Conservation (phyloP, 64 coral and sea anemone genomes). For the Acropora tenuis region DNA sequence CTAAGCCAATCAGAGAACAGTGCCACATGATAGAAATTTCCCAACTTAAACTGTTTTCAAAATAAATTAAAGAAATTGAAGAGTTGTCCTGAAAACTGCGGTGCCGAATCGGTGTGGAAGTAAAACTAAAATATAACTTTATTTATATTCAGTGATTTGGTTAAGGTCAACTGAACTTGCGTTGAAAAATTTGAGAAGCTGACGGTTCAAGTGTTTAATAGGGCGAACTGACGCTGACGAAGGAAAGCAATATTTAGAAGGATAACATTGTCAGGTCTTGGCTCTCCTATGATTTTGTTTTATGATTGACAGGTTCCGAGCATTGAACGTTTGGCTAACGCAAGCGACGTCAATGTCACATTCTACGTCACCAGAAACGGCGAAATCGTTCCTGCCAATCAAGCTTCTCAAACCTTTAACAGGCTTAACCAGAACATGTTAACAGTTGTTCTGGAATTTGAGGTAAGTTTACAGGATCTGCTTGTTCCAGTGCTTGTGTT, state of each 20-base stretch:
- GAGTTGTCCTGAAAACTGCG: no score
- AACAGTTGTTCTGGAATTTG: not conserved
- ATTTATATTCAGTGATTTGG: not conserved
- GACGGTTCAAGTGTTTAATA: not conserved
- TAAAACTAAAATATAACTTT: not conserved
- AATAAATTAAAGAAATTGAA: no score
- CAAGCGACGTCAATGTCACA: conserved; percentile 33
- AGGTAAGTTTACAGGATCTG: conserved; percentile 4
- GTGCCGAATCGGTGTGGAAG: no score
- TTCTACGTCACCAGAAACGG: conserved; percentile 53
- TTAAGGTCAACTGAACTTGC: not conserved
- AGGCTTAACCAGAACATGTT: conserved; percentile 34
- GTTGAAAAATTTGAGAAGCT: not conserved
- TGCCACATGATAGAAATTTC: no score
- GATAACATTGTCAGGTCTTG: not conserved
- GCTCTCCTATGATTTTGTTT: not conserved
- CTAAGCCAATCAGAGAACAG: not conserved
- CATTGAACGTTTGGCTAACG: conserved; percentile 58
- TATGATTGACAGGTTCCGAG: conserved; percentile 53
- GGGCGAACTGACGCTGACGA: no score
- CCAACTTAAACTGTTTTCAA: no score
- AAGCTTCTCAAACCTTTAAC: conserved; percentile 33
- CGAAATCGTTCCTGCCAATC: conserved; percentile 18
- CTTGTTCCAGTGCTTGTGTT: no score
- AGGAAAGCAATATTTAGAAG: no score